Evolutionary conservation across 2,113 vertebrate species (phyloP).

Genomic region (Vanacampus margaritifer): DNA sequence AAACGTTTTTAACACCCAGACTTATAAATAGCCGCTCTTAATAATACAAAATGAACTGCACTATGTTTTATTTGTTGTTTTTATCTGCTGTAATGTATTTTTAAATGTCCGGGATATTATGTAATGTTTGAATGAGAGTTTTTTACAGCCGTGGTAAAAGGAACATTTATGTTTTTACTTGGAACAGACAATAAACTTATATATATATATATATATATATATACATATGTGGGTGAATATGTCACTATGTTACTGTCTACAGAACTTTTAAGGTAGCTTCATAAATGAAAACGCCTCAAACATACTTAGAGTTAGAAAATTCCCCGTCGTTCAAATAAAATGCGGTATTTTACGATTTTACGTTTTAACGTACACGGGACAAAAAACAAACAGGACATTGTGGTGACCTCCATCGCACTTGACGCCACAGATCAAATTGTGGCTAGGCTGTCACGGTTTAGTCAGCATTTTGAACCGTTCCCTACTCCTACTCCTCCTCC

Average conservation of each 20-base stretch:
- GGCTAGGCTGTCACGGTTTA: conserved; percentile 45
- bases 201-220: no score
- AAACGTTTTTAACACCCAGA: background rate
- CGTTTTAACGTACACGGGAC: background rate
- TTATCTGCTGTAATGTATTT: no score
- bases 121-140: no score
- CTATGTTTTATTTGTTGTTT: no score
- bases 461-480: conserved; percentile 11
- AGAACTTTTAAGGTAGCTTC: background rate
- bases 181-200: no score
- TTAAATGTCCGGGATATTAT: no score
- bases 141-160: no score
- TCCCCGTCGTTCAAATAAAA: background rate
- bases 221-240: no score
- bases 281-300: background rate
- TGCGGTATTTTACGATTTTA: background rate
- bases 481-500: conserved; percentile 10
- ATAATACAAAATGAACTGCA: no score
- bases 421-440: conserved; percentile 31
- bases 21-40: no score
- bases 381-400: background rate
- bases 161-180: no score
- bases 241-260: background rate
- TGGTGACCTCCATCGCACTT: conserved; percentile 42
- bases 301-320: background rate